Evolutionary conservation across 2,888 invertebrate genomes (phyloP).

Genomic region (Melitaea athalia): DNA sequence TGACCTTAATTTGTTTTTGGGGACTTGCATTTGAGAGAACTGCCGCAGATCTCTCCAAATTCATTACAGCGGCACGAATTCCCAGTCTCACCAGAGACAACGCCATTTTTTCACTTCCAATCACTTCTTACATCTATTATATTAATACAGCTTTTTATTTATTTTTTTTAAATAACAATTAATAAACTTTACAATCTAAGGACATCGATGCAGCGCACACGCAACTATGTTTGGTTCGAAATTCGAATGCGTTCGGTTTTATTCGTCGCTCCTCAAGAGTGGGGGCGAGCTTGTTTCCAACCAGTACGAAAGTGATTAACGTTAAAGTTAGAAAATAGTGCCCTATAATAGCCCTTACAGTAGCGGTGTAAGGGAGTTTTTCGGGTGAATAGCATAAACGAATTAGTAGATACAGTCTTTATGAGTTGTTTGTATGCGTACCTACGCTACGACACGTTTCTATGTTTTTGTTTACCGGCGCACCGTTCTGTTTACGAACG

Average conservation of each 20-base stretch:
- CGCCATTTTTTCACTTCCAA: slow-evolving; percentile 65
- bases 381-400: slow-evolving; percentile 14
- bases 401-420: slow-evolving; percentile 14
- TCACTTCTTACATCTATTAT: slow-evolving; percentile 35
- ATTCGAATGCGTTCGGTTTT: slow-evolving; percentile 62
- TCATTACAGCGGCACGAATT: slow-evolving; percentile 58
- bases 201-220: neutral
- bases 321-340: slow-evolving; percentile 17
- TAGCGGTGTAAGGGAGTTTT: slow-evolving; percentile 6
- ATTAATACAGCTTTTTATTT: slow-evolving; percentile 3
- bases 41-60: slow-evolving; percentile 65
- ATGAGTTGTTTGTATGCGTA: neutral
- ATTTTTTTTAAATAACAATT: neutral
- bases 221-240: slow-evolving; percentile 57
- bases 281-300: slow-evolving; percentile 54
- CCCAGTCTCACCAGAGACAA: slow-evolving; percentile 71
- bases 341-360: slow-evolving; percentile 13
- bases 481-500: slow-evolving; percentile 2
- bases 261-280: slow-evolving; percentile 51
- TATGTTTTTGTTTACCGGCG: slow-evolving; percentile 41
- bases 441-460: slow-evolving; percentile 33
- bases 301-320: slow-evolving; percentile 37
- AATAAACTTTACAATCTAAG: neutral
- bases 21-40: slow-evolving; percentile 50
- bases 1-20: slow-evolving; percentile 68